Percentiles rank a stretch among this genome's conserved stretches.
These are phyloP conservation scores for Melinaea marsaeus DNA, from an alignment of 2,888 invertebrate genomes.

Conservation along the genomic window DNA sequence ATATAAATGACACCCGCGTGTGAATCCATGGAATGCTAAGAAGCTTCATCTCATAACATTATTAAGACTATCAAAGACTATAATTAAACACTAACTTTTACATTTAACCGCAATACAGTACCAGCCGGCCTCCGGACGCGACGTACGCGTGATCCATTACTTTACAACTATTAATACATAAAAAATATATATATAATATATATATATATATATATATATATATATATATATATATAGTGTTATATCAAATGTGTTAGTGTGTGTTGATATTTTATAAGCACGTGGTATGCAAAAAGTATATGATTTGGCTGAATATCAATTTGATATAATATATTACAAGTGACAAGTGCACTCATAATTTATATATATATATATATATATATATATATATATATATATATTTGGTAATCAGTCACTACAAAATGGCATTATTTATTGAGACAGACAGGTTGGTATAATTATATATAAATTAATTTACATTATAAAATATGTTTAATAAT, in stretches of 20 bases:
- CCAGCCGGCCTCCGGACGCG: conserved; percentile 17
- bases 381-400: conserved; percentile 1
- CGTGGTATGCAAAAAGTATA: conserved; percentile 2
- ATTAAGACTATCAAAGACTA: no score
- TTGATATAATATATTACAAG: neutral
- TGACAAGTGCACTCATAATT: conserved; percentile 4
- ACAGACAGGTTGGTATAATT: conserved; percentile 52
- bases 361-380: conserved; percentile 1
- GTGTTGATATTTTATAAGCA: neutral
- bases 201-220: no score
- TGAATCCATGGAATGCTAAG: no score
- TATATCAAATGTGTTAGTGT: no score
- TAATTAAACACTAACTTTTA: conserved; percentile 5
- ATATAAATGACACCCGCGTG: no score
- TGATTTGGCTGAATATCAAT: conserved; percentile 16
- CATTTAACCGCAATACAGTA: conserved; percentile 23
- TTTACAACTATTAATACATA: no score
- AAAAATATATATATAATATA: no score
- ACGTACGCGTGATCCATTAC: no score
- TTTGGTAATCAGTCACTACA: conserved; percentile 13
- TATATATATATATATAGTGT: no score
- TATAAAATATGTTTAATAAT: neutral
- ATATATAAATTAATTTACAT: neutral
- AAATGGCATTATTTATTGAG: conserved; percentile 55
- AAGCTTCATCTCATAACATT: no score